These are phyloP conservation scores for Petrophora chlorosata DNA, from an alignment of 2,888 invertebrate genomes.

Conservation along the genomic window DNA sequence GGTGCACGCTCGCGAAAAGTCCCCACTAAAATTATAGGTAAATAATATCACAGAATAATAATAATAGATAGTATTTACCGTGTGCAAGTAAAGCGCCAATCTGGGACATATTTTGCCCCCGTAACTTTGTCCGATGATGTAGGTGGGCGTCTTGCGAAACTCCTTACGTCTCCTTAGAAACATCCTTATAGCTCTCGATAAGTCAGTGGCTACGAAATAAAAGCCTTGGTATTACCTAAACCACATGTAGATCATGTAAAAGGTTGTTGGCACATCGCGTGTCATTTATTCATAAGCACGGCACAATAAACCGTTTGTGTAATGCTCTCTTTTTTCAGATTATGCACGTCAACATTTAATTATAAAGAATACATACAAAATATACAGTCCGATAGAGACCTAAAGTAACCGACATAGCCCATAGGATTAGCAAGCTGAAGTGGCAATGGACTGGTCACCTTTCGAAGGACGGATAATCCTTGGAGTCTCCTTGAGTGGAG, in stretches of 20 bases:
- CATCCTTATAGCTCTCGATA: conserved; percentile 87
- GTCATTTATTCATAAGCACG: conserved; percentile 7
- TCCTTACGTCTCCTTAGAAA: conserved; percentile 87
- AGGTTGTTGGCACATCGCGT: conserved; percentile 18
- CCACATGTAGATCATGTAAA: conserved; percentile 10
- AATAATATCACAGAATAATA: no score
- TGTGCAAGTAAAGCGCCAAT: conserved; percentile 65
- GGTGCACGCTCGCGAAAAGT: no score
- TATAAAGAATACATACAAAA: no score
- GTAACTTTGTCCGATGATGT: conserved; percentile 94
- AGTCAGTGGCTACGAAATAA: conserved; percentile 85
- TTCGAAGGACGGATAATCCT: no score
- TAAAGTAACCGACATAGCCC: no score
- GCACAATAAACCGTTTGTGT: conserved; percentile 1
- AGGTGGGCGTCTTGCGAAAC: conserved; percentile 89
- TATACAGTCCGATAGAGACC: no score
- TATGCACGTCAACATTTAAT: conserved; percentile 24
- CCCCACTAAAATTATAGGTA: no score
- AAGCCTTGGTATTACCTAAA: conserved; percentile 26
- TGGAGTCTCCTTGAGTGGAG: no score
- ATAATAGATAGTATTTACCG: conserved; percentile 56
- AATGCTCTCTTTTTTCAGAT: neutral
- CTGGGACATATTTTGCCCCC: conserved; percentile 93
- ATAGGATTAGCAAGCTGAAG: no score
- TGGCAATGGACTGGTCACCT: no score